Evolutionary conservation across 2,113 vertebrate species (phyloP).

Genomic region (Semnopithecus entellus): DNA sequence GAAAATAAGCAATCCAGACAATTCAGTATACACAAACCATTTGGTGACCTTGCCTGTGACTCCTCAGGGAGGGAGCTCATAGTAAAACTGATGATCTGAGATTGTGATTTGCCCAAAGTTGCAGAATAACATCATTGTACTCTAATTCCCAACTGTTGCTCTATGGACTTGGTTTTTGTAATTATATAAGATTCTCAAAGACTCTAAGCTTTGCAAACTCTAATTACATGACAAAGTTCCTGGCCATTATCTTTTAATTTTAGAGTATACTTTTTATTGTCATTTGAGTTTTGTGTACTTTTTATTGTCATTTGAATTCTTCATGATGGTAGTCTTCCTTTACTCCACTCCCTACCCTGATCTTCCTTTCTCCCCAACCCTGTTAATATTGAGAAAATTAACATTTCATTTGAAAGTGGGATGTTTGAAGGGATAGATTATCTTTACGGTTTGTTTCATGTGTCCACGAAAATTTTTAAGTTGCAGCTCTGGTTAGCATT

Average conservation of each 20-base stretch:
- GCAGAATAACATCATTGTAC: constrained; percentile 23
- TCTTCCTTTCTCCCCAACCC: neutral
- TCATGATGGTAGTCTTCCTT: neutral
- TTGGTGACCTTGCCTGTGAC: constrained; percentile 44
- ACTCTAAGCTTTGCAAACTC: neutral
- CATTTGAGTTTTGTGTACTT: neutral
- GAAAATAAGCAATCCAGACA: constrained; percentile 50
- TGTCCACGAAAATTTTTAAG: constrained; percentile 20
- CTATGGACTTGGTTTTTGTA: neutral
- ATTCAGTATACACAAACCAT: constrained; percentile 37
- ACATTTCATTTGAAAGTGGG: neutral
- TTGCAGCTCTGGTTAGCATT: neutral
- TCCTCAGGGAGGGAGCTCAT: constrained; percentile 33
- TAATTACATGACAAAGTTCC: neutral
- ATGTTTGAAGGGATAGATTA: neutral
- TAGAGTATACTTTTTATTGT: neutral
- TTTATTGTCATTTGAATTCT: neutral
- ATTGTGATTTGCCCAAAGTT: constrained; percentile 32
- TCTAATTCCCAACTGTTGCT: constrained; percentile 12
- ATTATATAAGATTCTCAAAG: neutral
- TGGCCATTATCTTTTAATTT: neutral
- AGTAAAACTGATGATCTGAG: constrained; percentile 49
- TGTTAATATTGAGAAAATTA: neutral
- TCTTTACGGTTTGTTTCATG: neutral
- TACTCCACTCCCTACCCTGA: neutral